Conservation (phyloP, 2,888 invertebrate genomes). For the Xiphydria camelus region DNA sequence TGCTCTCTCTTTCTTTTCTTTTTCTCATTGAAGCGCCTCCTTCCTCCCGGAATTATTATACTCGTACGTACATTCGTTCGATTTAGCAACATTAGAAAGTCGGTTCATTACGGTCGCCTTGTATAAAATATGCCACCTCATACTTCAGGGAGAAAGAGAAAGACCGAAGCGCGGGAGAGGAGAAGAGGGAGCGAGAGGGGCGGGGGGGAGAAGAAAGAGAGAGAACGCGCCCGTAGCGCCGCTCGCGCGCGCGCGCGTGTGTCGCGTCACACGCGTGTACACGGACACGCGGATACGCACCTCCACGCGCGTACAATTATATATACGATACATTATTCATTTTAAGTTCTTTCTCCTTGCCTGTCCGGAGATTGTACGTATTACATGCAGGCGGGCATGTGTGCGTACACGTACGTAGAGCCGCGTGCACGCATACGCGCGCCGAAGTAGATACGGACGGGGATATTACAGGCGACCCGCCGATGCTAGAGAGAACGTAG, state of each 20-base stretch:
- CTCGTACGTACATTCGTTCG: too few relatives aligned
- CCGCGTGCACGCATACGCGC: conserved; percentile 4
- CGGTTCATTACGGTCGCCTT: conserved; percentile 53
- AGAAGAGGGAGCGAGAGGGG: conserved; percentile 16
- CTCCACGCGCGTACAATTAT: conserved; percentile 50
- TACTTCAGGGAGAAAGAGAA: conserved; percentile 25
- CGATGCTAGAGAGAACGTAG: too few relatives aligned
- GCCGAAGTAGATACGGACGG: too few relatives aligned
- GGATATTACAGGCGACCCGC: too few relatives aligned
- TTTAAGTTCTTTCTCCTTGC: conserved; percentile 57
- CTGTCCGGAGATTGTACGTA: conserved; percentile 46
- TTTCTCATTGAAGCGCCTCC: too few relatives aligned
- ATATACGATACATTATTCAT: conserved; percentile 60
- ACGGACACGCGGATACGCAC: conserved; percentile 17
- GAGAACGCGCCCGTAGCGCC: conserved; percentile 9
- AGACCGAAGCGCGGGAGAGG: conserved; percentile 10
- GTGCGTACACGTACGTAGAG: too few relatives aligned
- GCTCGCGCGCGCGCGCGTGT: conserved; percentile 11
- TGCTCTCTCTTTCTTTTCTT: conserved; percentile 1
- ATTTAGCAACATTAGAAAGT: conserved; percentile 39
- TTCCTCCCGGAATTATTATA: too few relatives aligned
- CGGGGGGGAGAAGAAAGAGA: conserved; percentile 19
- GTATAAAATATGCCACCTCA: conserved; percentile 53
- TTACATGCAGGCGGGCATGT: conserved; percentile 25
- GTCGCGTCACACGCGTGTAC: conserved; percentile 13